Evolutionary conservation across 2,797 vertebrate species (phyloP).

Genomic region (Onychomys torridus): DNA sequence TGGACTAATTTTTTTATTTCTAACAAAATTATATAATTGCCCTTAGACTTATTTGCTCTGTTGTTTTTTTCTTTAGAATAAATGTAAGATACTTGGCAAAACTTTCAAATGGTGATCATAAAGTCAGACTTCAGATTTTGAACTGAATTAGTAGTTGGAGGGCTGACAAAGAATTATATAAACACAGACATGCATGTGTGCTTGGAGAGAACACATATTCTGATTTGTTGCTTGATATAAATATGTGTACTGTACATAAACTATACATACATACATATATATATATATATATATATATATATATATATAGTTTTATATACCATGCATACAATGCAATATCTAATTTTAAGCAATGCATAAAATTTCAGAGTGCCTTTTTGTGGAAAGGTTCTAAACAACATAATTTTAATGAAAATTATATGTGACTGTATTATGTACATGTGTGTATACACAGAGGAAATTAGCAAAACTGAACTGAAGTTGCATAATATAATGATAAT

Average conservation of each 20-base stretch:
- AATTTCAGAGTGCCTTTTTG: neutral
- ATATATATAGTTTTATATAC: neutral
- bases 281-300: too few relatives aligned
- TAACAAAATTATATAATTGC: conserved; percentile 43
- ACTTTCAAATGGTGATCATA: conserved; percentile 31
- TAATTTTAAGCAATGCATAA: conserved; percentile 22
- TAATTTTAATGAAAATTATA: neutral
- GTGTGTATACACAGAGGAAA: neutral
- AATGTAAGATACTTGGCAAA: conserved; percentile 29
- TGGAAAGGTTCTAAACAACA: conserved; percentile 5
- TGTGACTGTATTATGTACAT: neutral
- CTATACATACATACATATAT: too few relatives aligned
- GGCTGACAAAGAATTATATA: neutral
- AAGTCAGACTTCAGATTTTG: conserved; percentile 52
- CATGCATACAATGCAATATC: neutral
- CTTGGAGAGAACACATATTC: neutral
- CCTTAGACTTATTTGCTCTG: conserved; percentile 24
- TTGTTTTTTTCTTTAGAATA: conserved; percentile 24
- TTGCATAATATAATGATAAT: neutral
- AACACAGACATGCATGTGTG: neutral
- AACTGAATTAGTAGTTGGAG: conserved; percentile 35
- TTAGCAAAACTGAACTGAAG: conserved; percentile 16
- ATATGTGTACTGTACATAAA: neutral
- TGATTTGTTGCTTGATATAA: neutral
- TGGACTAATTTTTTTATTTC: conserved; percentile 43